Conservation (phyloP, 1,140 invertebrate species). For the Diorhabda carinulata region DNA sequence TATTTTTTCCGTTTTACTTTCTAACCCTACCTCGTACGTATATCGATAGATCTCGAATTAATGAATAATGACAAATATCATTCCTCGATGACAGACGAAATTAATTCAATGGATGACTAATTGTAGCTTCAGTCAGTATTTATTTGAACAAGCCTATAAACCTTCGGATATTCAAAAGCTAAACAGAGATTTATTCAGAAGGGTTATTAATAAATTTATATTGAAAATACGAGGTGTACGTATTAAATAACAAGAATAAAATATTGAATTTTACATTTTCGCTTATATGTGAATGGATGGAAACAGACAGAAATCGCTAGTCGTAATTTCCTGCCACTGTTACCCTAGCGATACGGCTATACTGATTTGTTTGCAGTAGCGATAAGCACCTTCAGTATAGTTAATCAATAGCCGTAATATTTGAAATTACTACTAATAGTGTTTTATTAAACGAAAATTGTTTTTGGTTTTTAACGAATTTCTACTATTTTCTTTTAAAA, state of each 20-base stretch:
- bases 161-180: not conserved
- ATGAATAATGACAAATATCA: slow-evolving; percentile 1
- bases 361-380: too few relatives aligned
- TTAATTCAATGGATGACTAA: slow-evolving; percentile 1
- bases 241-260: too few relatives aligned
- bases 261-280: too few relatives aligned
- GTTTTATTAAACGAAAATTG: not conserved
- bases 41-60: slow-evolving; percentile 1
- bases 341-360: too few relatives aligned
- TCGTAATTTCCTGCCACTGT: too few relatives aligned
- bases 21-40: not conserved
- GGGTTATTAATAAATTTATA: too few relatives aligned
- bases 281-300: too few relatives aligned
- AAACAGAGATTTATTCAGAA: too few relatives aligned
- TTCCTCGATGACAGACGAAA: slow-evolving; percentile 1
- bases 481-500: not conserved
- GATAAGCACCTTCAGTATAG: too few relatives aligned
- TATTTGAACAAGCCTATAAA: not conserved
- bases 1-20: not conserved
- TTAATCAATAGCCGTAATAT: too few relatives aligned
- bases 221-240: too few relatives aligned
- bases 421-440: not conserved
- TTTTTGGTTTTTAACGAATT: not conserved
- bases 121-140: not conserved
- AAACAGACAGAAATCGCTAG: too few relatives aligned